A percentile compares a stretch with the other conserved stretches of the same genome.
These are phyloP conservation scores for Drosophila mimica DNA, from an alignment of 2,888 invertebrate species.

Conservation along the genomic window DNA sequence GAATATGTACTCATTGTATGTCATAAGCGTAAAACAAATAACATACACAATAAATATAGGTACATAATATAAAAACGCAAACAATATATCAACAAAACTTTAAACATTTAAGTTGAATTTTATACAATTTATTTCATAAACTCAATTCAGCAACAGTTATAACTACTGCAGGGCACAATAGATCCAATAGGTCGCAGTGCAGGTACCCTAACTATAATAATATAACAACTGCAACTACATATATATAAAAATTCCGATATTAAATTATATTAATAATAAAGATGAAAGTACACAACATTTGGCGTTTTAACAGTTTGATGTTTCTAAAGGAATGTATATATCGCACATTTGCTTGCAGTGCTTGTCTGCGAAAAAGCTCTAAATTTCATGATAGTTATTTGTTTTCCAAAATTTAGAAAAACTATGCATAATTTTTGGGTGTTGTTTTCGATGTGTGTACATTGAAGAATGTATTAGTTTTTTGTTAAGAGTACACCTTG, in stretches of 20 bases:
- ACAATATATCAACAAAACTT: conserved; percentile 66
- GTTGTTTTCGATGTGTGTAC: no score
- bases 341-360: not conserved
- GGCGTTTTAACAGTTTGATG: not conserved
- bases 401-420: no score
- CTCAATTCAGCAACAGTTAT: conserved; percentile 44
- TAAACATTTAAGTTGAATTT: conserved; percentile 63
- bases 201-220: no score
- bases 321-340: not conserved
- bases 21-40: conserved; percentile 23
- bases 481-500: no score
- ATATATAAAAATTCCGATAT: not conserved
- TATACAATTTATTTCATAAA: conserved; percentile 73
- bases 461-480: no score
- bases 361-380: not conserved
- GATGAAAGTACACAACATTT: conserved; percentile 35
- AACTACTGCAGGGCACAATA: conserved; percentile 13
- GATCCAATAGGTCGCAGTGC: no score
- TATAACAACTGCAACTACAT: conserved; percentile 28
- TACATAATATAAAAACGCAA: conserved; percentile 42
- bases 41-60: conserved; percentile 36
- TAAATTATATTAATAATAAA: conserved; percentile 34
- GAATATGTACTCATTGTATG: conserved; percentile 24
- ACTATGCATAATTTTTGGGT: no score
- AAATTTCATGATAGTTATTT: no score